These are phyloP conservation scores for Dromas ardeola DNA, from an alignment of 2,113 vertebrate genomes.

Conservation along the genomic window DNA sequence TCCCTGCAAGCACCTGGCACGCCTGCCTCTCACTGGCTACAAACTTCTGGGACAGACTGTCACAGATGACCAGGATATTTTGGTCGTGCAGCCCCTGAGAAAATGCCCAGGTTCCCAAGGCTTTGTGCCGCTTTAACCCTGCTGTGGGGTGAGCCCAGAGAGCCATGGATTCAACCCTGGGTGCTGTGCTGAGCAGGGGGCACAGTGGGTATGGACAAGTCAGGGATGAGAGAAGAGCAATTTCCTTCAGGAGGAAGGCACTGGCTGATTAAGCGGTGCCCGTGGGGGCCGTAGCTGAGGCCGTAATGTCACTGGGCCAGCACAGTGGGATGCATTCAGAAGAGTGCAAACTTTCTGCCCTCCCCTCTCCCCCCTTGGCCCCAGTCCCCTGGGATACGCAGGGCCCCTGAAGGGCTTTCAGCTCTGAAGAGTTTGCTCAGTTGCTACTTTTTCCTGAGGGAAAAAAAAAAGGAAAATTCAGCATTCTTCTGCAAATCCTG, in stretches of 20 bases:
- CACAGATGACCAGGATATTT: background rate
- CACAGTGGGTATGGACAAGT: background rate
- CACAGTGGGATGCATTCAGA: background rate
- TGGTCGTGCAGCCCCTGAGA: background rate
- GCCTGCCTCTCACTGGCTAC: background rate
- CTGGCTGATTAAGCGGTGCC: background rate
- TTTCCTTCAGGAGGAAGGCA: background rate
- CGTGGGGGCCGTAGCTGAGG: background rate
- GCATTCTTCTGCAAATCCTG: background rate
- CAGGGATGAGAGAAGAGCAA: background rate
- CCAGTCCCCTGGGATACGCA: background rate
- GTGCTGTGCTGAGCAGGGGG: background rate
- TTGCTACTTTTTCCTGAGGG: background rate
- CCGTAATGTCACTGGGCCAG: fast-evolving
- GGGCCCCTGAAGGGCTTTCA: background rate
- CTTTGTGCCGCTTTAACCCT: background rate
- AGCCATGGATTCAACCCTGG: background rate
- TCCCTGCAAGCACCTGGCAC: background rate
- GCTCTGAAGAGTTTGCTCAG: background rate
- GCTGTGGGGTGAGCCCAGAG: background rate
- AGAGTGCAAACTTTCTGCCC: background rate
- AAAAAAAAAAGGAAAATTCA: background rate
- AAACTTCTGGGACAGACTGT: background rate
- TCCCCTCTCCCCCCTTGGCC: background rate
- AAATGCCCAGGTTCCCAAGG: background rate